Percentiles rank a stretch among this genome's conserved stretches.
Evolutionary conservation across 2,888 invertebrate species (phyloP).

Genomic region (Drosophila maculinotata): DNA sequence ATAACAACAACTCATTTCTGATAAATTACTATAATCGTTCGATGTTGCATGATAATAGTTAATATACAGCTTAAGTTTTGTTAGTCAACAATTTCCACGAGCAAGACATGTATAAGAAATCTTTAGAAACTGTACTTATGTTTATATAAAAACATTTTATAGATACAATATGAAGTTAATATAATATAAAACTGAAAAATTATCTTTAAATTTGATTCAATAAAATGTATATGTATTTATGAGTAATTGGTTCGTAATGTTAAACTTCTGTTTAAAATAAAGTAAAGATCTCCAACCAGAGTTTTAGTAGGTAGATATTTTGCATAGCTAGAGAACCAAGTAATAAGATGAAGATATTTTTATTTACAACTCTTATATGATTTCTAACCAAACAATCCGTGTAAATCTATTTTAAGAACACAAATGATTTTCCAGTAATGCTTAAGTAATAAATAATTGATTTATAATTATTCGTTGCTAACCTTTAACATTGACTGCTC

Average conservation of each 20-base stretch:
- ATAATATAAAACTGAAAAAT: too few relatives aligned
- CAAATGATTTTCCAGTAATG: background rate
- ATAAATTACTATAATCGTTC: constrained; percentile 2
- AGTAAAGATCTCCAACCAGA: background rate
- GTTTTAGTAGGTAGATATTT: background rate
- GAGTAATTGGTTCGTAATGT: too few relatives aligned
- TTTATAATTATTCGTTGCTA: constrained; percentile 6
- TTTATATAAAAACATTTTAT: too few relatives aligned
- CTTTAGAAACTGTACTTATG: too few relatives aligned
- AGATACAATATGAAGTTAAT: too few relatives aligned
- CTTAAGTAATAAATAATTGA: constrained; percentile 6
- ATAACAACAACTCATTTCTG: background rate
- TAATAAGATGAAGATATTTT: too few relatives aligned
- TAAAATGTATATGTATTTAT: too few relatives aligned
- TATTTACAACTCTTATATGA: too few relatives aligned
- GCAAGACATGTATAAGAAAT: too few relatives aligned
- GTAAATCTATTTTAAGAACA: background rate
- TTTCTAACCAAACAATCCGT: background rate
- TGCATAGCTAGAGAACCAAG: too few relatives aligned
- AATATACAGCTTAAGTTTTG: background rate
- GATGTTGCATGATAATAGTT: background rate
- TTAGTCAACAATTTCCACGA: background rate
- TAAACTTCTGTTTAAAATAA: too few relatives aligned
- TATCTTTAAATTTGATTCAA: too few relatives aligned
- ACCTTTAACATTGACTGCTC: constrained; percentile 5